Base-by-base conservation (phyloP, 2,113 vertebrate genomes). In the Zootoca vivipara region DNA sequence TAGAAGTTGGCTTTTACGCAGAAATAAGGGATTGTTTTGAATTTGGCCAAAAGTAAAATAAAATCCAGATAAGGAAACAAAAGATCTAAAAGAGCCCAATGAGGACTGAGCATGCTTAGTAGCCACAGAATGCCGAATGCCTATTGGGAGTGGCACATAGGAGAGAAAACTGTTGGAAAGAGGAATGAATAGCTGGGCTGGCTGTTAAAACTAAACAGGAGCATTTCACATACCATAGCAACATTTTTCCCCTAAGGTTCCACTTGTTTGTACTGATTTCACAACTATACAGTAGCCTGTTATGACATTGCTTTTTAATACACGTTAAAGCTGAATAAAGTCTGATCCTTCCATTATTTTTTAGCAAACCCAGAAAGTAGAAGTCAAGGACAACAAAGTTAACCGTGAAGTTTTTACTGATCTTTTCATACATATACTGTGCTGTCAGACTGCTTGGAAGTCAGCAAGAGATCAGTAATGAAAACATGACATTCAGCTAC, bases 401-500 rank as follows among this genome's bases (percentile, higher is more conserved):
- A 72, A 73, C 30, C 1, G 16, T 73, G 69, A n/a, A 92, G 70
- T 5, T 7, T 91, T 93, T 90, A 67, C 64, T 83, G 74, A 87
- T 90, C 56, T 77, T 12, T 80, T 35, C 67, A 24, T 92, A 83
- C 85, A 82, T 73, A 78, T 42, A 62, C 26, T 82, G 18, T 82
- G 12, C 78, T 92, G 67, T 88, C 85, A 92, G 28, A 1, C 65
- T 92, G 46, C 16, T 82, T 93, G 28, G 28, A 87, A 90, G 72
- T 65, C 84, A 38, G 38, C 9, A 92, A 92, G 78, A 89, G 26
- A 87, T 6, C 78, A 67, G 77, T 90, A 91, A 91, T 89, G 89
- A 92, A 94, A 92, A 87, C 67, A 79, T 74, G 24, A 85, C 3
- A 0, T 81, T 89, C 89, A 74, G 93, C 93, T 93, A 91, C n/a